Conservation (phyloP, 2,888 invertebrate genomes). For the Campoletis raptor region DNA sequence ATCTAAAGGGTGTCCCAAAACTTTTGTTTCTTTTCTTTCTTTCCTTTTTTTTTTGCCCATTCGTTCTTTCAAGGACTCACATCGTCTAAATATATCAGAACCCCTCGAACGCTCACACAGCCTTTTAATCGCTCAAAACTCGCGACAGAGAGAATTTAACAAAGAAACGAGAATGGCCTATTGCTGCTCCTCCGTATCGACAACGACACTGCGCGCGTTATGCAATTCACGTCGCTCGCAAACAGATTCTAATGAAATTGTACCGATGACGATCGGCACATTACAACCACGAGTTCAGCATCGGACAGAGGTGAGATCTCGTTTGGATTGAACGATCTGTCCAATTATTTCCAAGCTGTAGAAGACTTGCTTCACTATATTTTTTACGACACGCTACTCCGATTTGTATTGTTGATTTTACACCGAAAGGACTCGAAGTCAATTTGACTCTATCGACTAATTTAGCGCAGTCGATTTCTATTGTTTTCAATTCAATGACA, state of each 20-base stretch:
- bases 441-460: too few species aligned
- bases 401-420: neutral
- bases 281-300: neutral
- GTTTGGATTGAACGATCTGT: neutral
- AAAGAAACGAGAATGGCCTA: neutral
- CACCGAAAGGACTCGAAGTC: too few species aligned
- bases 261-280: neutral
- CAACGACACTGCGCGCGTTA: neutral
- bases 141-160: neutral
- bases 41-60: neutral
- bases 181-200: neutral
- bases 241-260: constrained; percentile 20
- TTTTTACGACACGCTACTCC: neutral
- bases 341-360: neutral
- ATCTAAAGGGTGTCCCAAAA: neutral
- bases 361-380: neutral
- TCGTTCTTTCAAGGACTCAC: neutral
- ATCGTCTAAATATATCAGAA: constrained; percentile 4
- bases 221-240: neutral
- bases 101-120: neutral
- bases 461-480: too few species aligned
- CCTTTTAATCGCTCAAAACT: neutral
- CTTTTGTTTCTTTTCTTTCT: neutral
- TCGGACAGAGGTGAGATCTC: constrained; percentile 6
- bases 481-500: too few species aligned